Conservation (phyloP, 2,797 vertebrate species). For the Falco novaeseelandiae region DNA sequence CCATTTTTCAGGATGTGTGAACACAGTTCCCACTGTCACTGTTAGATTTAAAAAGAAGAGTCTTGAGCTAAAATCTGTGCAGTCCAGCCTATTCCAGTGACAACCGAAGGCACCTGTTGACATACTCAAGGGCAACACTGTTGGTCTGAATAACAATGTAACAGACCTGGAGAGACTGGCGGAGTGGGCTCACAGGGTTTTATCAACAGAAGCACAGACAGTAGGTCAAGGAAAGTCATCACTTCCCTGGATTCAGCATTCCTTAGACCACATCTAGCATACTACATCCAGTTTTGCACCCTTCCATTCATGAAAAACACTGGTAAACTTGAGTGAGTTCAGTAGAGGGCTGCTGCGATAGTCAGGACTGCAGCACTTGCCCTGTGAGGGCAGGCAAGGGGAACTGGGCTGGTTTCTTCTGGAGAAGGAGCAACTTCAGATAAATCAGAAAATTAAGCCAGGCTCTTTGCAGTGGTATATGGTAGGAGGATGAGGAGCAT, state of each 20-base stretch:
- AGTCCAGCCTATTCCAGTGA: not conserved
- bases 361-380: not conserved
- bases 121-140: not conserved
- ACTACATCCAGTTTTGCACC: not conserved
- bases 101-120: not conserved
- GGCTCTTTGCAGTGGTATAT: not conserved
- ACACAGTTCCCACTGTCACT: not conserved
- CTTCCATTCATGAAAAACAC: not conserved
- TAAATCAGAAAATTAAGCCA: not conserved
- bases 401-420: not conserved
- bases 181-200: not conserved
- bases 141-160: not conserved
- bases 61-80: not conserved
- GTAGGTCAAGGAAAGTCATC: not conserved
- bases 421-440: not conserved
- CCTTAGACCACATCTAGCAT: not conserved
- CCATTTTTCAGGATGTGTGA: not conserved
- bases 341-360: not conserved
- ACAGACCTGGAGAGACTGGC: not conserved
- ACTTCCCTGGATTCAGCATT: not conserved
- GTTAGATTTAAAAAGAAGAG: not conserved
- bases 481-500: not conserved
- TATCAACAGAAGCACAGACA: not conserved
- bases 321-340: not conserved
- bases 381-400: not conserved